Conservation (phyloP, 1,140 invertebrate genomes). For the Ladona fulva region DNA sequence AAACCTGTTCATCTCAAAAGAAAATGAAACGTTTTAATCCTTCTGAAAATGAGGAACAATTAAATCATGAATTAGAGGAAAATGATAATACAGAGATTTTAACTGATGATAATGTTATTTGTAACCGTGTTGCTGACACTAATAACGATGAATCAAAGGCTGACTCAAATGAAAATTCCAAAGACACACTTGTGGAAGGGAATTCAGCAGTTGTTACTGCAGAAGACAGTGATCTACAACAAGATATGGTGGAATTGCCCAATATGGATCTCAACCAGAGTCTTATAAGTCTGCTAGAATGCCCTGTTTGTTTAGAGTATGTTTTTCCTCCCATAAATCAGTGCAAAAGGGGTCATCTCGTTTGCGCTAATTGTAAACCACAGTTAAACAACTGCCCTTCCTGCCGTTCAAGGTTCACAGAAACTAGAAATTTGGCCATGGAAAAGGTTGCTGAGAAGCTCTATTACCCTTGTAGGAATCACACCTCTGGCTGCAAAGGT, state of each 20-base stretch:
- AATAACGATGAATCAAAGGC: too few relatives aligned
- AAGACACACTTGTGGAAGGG: too few relatives aligned
- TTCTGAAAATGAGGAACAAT: too few relatives aligned
- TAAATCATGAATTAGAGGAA: too few relatives aligned
- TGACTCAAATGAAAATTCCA: too few relatives aligned
- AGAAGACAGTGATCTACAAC: background rate
- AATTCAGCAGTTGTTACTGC: too few relatives aligned
- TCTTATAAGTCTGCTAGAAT: constrained; percentile 27
- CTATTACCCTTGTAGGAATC: constrained; percentile 27
- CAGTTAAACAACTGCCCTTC: constrained; percentile 25
- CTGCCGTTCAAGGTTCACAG: constrained; percentile 25
- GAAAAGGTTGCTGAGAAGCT: constrained; percentile 27
- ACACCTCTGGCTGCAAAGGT: constrained; percentile 23
- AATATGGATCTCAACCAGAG: constrained; percentile 21
- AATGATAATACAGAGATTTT: too few relatives aligned
- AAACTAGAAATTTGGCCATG: constrained; percentile 25
- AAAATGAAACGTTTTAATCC: too few relatives aligned
- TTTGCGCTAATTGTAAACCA: constrained; percentile 24
- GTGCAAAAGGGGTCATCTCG: constrained; percentile 26
- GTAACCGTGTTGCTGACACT: too few relatives aligned
- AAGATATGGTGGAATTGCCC: background rate
- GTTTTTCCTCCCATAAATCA: constrained; percentile 28
- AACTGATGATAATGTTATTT: too few relatives aligned
- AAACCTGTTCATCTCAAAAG: too few relatives aligned
- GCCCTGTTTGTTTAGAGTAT: constrained; percentile 30